Base-by-base conservation (phyloP, 1,140 invertebrate species). In the Coenobita brevimanus region DNA sequence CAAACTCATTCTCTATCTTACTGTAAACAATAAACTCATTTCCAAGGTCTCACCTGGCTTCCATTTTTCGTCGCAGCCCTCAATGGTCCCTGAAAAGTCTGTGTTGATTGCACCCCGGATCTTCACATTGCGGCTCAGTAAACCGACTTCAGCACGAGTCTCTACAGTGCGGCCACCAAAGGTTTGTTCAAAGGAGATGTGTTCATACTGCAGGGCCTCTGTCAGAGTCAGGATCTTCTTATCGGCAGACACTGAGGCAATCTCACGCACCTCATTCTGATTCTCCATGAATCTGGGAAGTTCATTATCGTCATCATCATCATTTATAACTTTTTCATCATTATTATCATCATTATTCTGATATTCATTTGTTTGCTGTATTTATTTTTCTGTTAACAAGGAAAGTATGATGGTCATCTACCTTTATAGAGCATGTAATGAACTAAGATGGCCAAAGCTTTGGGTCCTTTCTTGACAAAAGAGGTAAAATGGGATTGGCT, bases 121-220 rank as follows among this genome's bases (percentile, higher is more conserved):
- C 75, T 86, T 88, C n/a, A 88, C 62, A 67, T 88, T 88, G 24
- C 86, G 71, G 21, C 82, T 50, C 6, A 88, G 86, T 3, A 88
- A 62, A n/a, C 86, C 86, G 36, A 88, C 80, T 54, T 88, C 86
- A 8, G 71, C 86, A 1, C 86, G 38, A 27, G 82, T 88, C 30
- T 84, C 79, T 17, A 88, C 38, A 2, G 36, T 50, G 27, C 78
- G 86, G 13, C 71, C 71, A 21, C 79, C 86, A 30, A 88, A 69
- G 17, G 86, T 88, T 38, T 88, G 86, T 13, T 57, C 50, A n/a
- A 84, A 46, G 46, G 79, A 71, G 41, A 88, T 46, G 60, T 88
- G 86, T 13, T 88, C 50, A 21, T 46, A 64, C 36, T 69, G 33
- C 41, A 88, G 36, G 4, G 86, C 50, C 46, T 75, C 73, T 6